Evolutionary conservation across 92 coral and sea anemone genomes (phyloP), one percentile per base, ranked within the genome.

Genomic region (Epizoanthus rinbou): DNA sequence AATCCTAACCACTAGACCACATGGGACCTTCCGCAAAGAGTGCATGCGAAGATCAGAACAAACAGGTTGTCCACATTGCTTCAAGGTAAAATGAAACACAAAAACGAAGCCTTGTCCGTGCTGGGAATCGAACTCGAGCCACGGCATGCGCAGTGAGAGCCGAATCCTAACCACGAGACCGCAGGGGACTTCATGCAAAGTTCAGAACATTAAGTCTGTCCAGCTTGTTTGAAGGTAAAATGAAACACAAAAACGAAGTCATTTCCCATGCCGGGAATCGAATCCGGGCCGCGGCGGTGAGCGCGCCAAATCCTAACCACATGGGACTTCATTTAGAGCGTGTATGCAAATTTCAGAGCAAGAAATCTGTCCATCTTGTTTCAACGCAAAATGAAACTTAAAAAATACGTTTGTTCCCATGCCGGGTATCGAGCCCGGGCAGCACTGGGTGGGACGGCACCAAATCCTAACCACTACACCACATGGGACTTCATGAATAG

Each of bases 41-140:
- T 28, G 31, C n/a, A n/a, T n/a, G n/a, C n/a, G n/a, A n/a, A n/a
- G n/a, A n/a, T n/a, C n/a, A n/a, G n/a, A n/a, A n/a, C 31, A 28
- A 28, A 28, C 31, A 0, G 31, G 0, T 2, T 28, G 31, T 28
- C 31, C 31, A 28, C 6, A 35, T 73, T 15, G 19, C 15, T 69
- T 13, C 74, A 17, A 31, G 18, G 17, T 10, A 37, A 25, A 9
- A 3, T 3, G 21, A 64, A 64, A 89, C 60, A 64, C 57, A 50
- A 71, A 72, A 28, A 0, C 0, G 31, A 28, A 28, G 31, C 2
- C 31, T 3, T 66, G 75, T 88, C 90, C 86, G 87, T 86, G 78
- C 93, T 91, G 89, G 91, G 89, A 84, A 91, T 91, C 94, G 91
- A 91, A 91, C 91, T 87, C 91, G 89, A 92, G 89, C 89, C 89